These are phyloP conservation scores for Ericerus pela DNA, from an alignment of 1,140 invertebrate genomes.

Conservation along the genomic window DNA sequence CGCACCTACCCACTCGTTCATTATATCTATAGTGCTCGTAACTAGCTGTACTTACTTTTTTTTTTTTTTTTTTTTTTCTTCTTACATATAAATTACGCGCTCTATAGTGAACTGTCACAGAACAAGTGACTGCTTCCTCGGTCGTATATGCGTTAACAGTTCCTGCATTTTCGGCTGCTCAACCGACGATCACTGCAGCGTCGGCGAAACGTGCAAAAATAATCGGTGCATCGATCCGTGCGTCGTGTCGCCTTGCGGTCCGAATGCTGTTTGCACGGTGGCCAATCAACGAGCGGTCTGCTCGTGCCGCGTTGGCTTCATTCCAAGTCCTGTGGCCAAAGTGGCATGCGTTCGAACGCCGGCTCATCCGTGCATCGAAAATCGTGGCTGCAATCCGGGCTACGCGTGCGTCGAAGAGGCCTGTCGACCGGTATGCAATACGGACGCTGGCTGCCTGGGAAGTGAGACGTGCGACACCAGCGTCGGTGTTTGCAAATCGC, in stretches of 20 bases:
- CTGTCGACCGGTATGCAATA: slow-evolving; percentile 61
- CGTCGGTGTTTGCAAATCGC: slow-evolving; percentile 45
- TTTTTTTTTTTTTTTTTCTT: no score
- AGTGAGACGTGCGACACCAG: slow-evolving; percentile 45
- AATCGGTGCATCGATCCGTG: slow-evolving; percentile 72
- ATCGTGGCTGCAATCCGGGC: slow-evolving; percentile 51
- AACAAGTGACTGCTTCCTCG: slow-evolving; percentile 79
- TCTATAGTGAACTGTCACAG: slow-evolving; percentile 64
- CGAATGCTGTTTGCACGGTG: slow-evolving; percentile 64
- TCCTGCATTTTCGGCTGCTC: slow-evolving; percentile 73
- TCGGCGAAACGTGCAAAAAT: slow-evolving; percentile 58
- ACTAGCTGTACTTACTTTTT: neutral
- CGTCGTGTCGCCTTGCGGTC: slow-evolving; percentile 55
- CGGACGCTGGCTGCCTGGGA: slow-evolving; percentile 53
- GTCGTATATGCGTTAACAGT: slow-evolving; percentile 71
- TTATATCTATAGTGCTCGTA: slow-evolving; percentile 4
- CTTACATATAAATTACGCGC: slow-evolving; percentile 16
- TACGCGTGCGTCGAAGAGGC: slow-evolving; percentile 51
- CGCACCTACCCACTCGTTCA: no score
- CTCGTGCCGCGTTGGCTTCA: slow-evolving; percentile 45
- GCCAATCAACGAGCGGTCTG: slow-evolving; percentile 67
- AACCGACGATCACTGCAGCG: slow-evolving; percentile 70
- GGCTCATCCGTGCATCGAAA: slow-evolving; percentile 42
- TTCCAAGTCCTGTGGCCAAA: slow-evolving; percentile 39
- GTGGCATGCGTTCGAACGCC: slow-evolving; percentile 38